phyloP scores from a whole-genome alignment of 2,797 vertebrate species.

The Taeniopygia guttata region DNA sequence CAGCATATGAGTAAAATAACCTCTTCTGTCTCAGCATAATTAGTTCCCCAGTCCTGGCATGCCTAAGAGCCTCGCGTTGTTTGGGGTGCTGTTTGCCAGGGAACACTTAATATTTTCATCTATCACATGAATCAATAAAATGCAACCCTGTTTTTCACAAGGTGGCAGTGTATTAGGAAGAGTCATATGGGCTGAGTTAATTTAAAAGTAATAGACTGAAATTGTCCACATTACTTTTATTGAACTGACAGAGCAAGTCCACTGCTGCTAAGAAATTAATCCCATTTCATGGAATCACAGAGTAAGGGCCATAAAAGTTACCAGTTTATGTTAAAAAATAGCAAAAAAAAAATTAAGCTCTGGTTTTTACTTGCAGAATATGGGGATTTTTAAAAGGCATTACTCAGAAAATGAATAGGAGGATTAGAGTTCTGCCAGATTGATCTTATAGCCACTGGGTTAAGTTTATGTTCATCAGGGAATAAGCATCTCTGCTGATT shows the following conservation, averaged over 20 bases:
- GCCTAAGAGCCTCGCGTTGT: constrained; percentile 29
- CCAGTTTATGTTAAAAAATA: constrained; percentile 21
- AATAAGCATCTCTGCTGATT: neutral
- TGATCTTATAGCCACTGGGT: neutral
- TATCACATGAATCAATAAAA: constrained; percentile 69
- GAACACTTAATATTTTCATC: constrained; percentile 70
- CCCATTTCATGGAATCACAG: neutral
- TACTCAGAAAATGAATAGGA: neutral
- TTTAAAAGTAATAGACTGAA: constrained; percentile 76
- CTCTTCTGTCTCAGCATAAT: constrained; percentile 31
- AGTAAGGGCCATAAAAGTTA: constrained; percentile 16
- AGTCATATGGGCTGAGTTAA: constrained; percentile 68
- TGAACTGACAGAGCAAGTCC: constrained; percentile 46
- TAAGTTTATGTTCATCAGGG: neutral
- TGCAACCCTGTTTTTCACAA: constrained; percentile 53
- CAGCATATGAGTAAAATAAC: neutral
- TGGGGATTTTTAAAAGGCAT: neutral
- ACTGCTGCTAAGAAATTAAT: constrained; percentile 39
- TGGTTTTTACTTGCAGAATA: constrained; percentile 15
- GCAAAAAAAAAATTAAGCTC: neutral
- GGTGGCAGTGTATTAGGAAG: constrained; percentile 61
- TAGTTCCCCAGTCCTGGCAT: constrained; percentile 38
- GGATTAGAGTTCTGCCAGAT: neutral
- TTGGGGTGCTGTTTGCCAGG: constrained; percentile 42
- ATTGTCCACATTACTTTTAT: constrained; percentile 71